Base-by-base conservation (phyloP, 1,140 invertebrate species). In the Nephotettix cincticeps region DNA sequence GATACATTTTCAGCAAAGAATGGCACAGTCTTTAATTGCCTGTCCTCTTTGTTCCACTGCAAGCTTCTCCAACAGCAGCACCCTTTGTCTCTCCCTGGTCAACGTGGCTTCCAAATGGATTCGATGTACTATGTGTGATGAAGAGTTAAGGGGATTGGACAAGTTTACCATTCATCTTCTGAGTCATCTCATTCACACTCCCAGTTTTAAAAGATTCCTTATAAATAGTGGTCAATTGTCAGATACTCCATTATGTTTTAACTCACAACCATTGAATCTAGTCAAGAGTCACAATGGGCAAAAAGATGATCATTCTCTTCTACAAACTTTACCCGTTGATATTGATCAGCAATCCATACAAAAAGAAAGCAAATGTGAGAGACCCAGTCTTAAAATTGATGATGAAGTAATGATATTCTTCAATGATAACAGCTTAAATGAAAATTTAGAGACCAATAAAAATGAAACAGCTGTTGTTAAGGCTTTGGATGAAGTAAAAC, bases 101-200 rank as follows among this genome's bases (percentile, higher is more conserved):
- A 88, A 85, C 75, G 91, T 90, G 19, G 88, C 91, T 1, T 92
- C 90, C 30, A 86, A 90, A 70, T 89, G 87, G 61, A 79, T 93
- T 64, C 78, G 84, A 32, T 94, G 92, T 81, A 91, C 91, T 14
- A 84, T 93, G 27, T 94, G 92, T 78, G 86, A 88, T 72, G 91
- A 93, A 76, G 80, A 88, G 68, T 81, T 93, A 4, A 79, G 86
- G 65, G 91, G 92, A 1, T 85, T 94, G 66, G 92, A 93, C 80
- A 93, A 94, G 81, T 82, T 93, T n/a, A 93, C 91, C 0, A 92
- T 93, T 76, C 92, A 94, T 81, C 80, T 94, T 71, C 92, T 93
- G 75, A 87, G 87, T 28, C 91, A 93, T 78, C 84, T 86, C 23
- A 28, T 61, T n/a, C 56, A 27, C 21, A 27, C 21, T 27, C 11